Evolutionary conservation across 2,888 invertebrate species (phyloP), one percentile per base, ranked within the genome.

Genomic region (Ethmia dodecea): DNA sequence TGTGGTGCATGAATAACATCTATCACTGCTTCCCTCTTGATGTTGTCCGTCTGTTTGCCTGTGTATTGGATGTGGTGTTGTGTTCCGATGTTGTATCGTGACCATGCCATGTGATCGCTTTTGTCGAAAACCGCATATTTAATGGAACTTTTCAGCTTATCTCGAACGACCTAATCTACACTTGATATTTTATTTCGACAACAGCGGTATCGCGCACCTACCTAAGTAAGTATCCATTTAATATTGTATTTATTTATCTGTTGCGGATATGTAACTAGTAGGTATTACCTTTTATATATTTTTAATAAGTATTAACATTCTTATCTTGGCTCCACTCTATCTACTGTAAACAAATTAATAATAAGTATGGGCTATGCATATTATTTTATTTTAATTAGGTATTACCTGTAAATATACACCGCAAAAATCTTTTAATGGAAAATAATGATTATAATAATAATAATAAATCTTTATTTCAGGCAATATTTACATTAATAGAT

Each of bases 1-100:
- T 60, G 74, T 80, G 84, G 86, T 86, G 86, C 86, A 86, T 83
- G 86, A 86, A 86, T 86, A 86, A 86, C 86, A 86, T 86, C 86
- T 86, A 79, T 80, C 58, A 62, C 59, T 69, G 55, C 58, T 57
- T 60, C 50, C 50, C 52, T 51, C 50, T 65, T 42, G 47, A 46
- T 66, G 67, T 66, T 55, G 62, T 61, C 48, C 56, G 51, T 60
- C 51, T 49, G 46, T 43, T 50, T 33, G 47, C 53, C 22, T 54
- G 43, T 55, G 59, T 66, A 61, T 60, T 70, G 69, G 68, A 64
- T 76, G 81, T 79, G 76, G 80, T 81, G 78, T 80, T 80, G 78
- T 81, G 80, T 74, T 59, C 55, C 55, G 45, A 57, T 66, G 60
- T 64, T 50, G 55, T 67, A 60, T 52, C 53, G 55, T 55, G 54